Evolutionary conservation across 2,888 invertebrate genomes (phyloP).

Genomic region (Drosophila kokeensis): DNA sequence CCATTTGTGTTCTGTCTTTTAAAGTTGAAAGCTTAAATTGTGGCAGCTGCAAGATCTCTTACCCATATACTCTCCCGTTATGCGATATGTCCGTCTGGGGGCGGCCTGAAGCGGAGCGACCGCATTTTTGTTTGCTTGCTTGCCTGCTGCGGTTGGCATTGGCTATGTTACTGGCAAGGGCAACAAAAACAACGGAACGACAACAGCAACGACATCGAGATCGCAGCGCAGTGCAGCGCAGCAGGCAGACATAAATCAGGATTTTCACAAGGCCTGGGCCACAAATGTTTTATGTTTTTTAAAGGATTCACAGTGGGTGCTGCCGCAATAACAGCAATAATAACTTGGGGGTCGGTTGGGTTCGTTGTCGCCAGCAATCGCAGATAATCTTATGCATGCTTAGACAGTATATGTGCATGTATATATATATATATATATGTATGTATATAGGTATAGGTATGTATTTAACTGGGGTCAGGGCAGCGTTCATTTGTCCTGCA

Average conservation of each 20-base stretch:
- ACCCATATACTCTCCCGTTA: conserved; percentile 40
- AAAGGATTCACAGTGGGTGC: conserved; percentile 66
- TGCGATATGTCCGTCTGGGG: conserved; percentile 55
- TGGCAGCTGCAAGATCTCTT: conserved; percentile 30
- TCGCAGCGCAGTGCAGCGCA: conserved; percentile 50
- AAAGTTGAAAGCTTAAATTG: conserved; percentile 64
- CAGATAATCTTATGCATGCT: conserved; percentile 78
- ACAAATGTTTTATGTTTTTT: conserved; percentile 80
- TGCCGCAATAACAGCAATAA: conserved; percentile 39
- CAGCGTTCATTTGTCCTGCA: conserved; percentile 34
- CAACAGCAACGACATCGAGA: conserved; percentile 36
- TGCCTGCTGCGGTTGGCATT: conserved; percentile 70
- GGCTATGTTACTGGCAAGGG: conserved; percentile 68
- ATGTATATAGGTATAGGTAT: conserved; percentile 7
- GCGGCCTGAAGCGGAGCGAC: conserved; percentile 54
- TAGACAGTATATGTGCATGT: conserved; percentile 52
- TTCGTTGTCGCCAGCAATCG: conserved; percentile 60
- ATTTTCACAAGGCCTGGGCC: conserved; percentile 70
- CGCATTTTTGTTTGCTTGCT: conserved; percentile 71
- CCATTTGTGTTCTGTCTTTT: conserved; percentile 65
- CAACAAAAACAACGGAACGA: conserved; percentile 23
- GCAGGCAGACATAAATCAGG: conserved; percentile 76
- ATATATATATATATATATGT: background rate
- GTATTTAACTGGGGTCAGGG: conserved; percentile 5
- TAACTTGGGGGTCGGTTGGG: conserved; percentile 45